Base-by-base conservation (phyloP, 1,140 invertebrate species). In the Dinothrombium tinctorium region DNA sequence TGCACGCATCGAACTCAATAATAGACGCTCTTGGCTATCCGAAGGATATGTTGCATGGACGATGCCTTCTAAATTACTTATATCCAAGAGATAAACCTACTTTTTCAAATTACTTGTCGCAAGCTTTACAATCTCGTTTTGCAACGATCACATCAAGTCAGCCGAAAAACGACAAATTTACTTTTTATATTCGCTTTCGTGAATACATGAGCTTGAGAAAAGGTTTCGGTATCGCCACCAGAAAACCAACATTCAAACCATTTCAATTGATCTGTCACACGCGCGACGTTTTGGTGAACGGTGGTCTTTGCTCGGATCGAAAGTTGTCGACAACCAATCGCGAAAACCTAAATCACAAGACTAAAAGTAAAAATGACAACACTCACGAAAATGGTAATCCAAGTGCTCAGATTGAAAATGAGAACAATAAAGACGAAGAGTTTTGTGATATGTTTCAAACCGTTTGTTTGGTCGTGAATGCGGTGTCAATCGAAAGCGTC, bases 1-100 rank as follows among this genome's bases (percentile, higher is more conserved):
- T 49, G 8, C 41, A 43, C 29, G 39, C 44, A 9, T 45, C 45
- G 12, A 40, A 31, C 20, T 42, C 40, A 12, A 41, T 49, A 8
- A 33, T 24, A 0, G 25, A 22, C 8, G 29, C 44, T 19, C 32
- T 49, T 12, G 47, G 47, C 5, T 49, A 47, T 43, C 47, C 47
- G 0, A 45, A 49, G 38, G 47, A 83, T 41, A 76, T 77, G 65
- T 78, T 76, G 73, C 59, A 77, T n/a, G 78, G 77, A 4, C 61
- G 74, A 33, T 77, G 74, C 3, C 80, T 87, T 50, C 76, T 81
- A 38, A 76, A 84, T 51, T 83, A 82, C 51, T 63, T 86, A 1
- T 76, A 82, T 58, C 69, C 72, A 0, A 75, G 72, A 56, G 79
- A 82, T 53, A 64, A 67, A 20, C 55, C 59, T 9, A 62, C 66